Base-by-base conservation (phyloP, 2,797 vertebrate species). In the Carapus acus region DNA sequence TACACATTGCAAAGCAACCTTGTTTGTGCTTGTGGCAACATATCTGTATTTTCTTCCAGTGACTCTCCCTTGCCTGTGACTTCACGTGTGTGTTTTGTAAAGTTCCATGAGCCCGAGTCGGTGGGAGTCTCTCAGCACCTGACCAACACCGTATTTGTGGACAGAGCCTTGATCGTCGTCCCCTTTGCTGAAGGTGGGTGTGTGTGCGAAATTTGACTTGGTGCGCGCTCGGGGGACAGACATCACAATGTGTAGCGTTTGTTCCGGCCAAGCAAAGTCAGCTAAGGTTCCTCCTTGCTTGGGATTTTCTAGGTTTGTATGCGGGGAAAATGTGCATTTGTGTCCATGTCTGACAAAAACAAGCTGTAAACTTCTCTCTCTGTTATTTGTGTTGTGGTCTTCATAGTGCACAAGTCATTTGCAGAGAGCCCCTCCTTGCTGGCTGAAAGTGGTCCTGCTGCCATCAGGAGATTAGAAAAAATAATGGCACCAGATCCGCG, bases 371-470 rank as follows among this genome's bases (percentile, higher is more conserved):
- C 90, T 88, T 91, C 92, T 94, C 88, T 97, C 91, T 97, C 90
- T 97, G 93, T 96, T 92, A 94, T 98, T 92, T 97, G 93, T 98
- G 93, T 86, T 97, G 93, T 94, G 92, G 93, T 95, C 94, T 97
- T 96, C 92, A 86, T 97, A 97, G 93, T 95, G 94, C 89, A 95
- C 93, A 95, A 96, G 93, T 94, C 93, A 94, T 91, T 93, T 97
- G 92, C 95, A 96, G 94, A 95, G 93, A 97, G 89, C 88, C 89
- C 79, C 83, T 91, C 94, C 94, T 91, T 92, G 94, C 92, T 93
- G 94, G 89, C 94, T 93, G 94, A 95, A 91, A 92, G 88, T 90
- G 92, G 91, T 94, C 93, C 90, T 94, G 90, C 91, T 91, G 89
- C 91, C 91, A 80, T 90, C 92, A 94, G 92, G 91, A 92, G 90